Conservation (phyloP, 2,113 vertebrate genomes). For the Ceratotherium simum region DNA sequence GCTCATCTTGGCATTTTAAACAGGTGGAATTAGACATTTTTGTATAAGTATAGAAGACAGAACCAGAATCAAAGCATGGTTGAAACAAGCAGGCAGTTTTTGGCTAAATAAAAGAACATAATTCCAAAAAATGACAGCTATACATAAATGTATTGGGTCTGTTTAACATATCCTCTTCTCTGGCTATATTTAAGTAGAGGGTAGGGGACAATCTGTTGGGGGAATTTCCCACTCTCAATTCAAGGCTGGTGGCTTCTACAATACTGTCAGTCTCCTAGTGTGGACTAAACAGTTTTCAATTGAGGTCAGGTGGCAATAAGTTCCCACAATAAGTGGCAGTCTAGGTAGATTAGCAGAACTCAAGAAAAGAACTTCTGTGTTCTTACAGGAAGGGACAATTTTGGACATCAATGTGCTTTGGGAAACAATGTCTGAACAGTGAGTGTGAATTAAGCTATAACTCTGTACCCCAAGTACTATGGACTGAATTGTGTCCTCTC, state of each 20-base stretch:
- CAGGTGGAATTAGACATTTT: not conserved
- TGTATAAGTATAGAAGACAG: not conserved
- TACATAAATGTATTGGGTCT: not conserved
- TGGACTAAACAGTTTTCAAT: not conserved
- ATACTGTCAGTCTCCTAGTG: not conserved
- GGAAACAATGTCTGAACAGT: not conserved
- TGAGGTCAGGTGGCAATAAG: not conserved
- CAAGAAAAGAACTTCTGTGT: not conserved
- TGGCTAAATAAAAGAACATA: not conserved
- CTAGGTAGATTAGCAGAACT: not conserved
- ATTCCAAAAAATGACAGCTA: not conserved
- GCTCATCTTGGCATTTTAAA: not conserved
- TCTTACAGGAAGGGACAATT: not conserved
- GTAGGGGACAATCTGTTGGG: not conserved
- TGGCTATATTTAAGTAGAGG: not conserved
- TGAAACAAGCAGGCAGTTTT: not conserved
- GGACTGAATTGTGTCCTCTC: not conserved
- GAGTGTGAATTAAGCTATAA: not conserved
- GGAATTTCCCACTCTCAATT: not conserved
- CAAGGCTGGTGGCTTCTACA: not conserved
- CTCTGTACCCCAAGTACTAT: not conserved
- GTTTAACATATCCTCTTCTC: not conserved
- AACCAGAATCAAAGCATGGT: conserved; percentile 13
- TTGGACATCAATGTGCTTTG: not conserved
- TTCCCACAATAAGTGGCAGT: not conserved